Percentiles rank a stretch among this genome's conserved stretches.
phyloP scores from a whole-genome alignment of 2,797 vertebrate genomes.

The Rallus crepitans region DNA sequence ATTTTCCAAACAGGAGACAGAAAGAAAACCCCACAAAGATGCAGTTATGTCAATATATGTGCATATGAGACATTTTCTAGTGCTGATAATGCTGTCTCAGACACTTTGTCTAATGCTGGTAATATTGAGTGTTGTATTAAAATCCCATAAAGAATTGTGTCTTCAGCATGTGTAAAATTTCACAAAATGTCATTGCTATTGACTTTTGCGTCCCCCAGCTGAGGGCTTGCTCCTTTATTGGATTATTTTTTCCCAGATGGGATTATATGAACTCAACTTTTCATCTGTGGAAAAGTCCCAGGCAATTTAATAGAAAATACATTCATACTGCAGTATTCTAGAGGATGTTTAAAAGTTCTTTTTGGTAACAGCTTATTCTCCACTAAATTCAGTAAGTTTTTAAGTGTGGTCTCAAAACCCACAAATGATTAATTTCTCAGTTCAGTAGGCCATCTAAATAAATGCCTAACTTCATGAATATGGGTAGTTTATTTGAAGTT shows the following conservation, averaged over 20 bases:
- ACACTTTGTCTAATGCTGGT: slow-evolving; percentile 17
- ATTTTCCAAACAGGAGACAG: neutral
- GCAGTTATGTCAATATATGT: neutral
- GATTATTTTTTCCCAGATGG: slow-evolving; percentile 32
- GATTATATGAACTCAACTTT: slow-evolving; percentile 26
- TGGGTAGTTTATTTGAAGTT: neutral
- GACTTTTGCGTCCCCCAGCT: slow-evolving; percentile 18
- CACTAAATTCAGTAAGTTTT: neutral
- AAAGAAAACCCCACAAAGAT: neutral
- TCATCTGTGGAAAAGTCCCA: neutral
- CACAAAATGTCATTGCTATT: slow-evolving; percentile 33
- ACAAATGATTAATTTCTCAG: neutral
- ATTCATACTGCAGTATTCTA: neutral
- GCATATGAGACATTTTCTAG: slow-evolving; percentile 1
- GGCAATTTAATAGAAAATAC: neutral
- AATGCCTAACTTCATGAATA: neutral
- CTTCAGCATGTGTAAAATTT: slow-evolving; percentile 36
- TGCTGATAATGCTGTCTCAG: slow-evolving; percentile 22
- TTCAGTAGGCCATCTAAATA: neutral
- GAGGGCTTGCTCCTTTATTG: slow-evolving; percentile 29
- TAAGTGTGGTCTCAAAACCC: neutral
- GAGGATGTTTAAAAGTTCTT: neutral
- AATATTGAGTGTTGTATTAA: slow-evolving; percentile 22
- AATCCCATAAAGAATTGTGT: slow-evolving; percentile 5
- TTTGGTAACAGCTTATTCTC: neutral